phyloP scores from a whole-genome alignment of 2,113 vertebrate genomes.

The Ptychochromis oligacanthus region DNA sequence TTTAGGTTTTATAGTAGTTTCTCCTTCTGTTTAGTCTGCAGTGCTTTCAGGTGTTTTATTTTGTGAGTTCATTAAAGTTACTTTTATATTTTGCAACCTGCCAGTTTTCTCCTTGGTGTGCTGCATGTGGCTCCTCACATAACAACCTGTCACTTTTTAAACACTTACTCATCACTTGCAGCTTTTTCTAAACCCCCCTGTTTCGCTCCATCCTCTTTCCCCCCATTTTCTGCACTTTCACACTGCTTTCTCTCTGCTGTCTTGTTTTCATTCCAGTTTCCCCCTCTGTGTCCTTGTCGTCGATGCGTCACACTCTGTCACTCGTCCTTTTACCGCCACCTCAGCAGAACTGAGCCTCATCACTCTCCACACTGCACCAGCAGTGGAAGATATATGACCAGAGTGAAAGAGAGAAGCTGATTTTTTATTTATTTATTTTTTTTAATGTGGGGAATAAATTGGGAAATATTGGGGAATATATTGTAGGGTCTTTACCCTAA shows the following conservation, averaged over 20 bases:
- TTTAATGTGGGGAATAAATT: too few relatives aligned
- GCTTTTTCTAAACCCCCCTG: neutral
- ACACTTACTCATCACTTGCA: neutral
- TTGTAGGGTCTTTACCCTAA: too few relatives aligned
- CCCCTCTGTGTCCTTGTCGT: slow-evolving; percentile 19
- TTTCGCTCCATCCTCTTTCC: neutral
- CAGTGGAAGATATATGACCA: neutral
- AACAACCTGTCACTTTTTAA: neutral
- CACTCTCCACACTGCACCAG: neutral
- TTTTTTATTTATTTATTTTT: rapidly evolving
- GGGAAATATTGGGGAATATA: too few relatives aligned
- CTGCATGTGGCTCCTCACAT: neutral
- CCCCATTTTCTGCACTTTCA: neutral
- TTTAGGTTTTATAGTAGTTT: neutral
- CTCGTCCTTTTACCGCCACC: slow-evolving; percentile 15
- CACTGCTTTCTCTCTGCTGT: neutral
- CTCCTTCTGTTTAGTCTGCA: neutral
- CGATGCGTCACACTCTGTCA: slow-evolving; percentile 15
- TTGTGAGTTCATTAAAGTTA: neutral
- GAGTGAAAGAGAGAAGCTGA: neutral
- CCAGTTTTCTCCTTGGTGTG: rapidly evolving
- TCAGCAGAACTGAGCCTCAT: slow-evolving; percentile 46
- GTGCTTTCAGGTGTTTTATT: neutral
- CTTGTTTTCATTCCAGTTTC: slow-evolving; percentile 5
- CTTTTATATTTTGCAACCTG: neutral